A percentile compares a stretch with the other conserved stretches of the same genome.
These are phyloP conservation scores for Macrobrachium nipponense DNA, from an alignment of 1,140 invertebrate species.

Conservation along the genomic window DNA sequence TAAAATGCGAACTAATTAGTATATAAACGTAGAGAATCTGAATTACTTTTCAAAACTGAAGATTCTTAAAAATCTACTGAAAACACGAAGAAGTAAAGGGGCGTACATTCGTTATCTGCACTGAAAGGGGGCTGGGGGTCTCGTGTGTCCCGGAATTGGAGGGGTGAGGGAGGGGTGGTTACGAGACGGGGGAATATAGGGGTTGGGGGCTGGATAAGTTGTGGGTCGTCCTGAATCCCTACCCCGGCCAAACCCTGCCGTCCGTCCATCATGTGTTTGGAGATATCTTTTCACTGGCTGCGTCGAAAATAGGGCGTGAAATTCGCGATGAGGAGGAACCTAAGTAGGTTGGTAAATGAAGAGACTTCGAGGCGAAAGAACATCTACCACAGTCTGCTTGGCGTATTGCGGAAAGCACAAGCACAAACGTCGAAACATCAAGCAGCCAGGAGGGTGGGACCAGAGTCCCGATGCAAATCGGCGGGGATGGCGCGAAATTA, in stretches of 20 bases:
- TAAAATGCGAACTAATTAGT: no score
- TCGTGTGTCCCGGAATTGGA: neutral
- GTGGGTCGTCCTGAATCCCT: neutral
- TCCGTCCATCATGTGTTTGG: no score
- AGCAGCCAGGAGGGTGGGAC: neutral
- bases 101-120: neutral
- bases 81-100: neutral
- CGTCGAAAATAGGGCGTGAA: neutral
- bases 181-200: neutral
- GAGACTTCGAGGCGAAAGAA: no score
- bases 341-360: neutral
- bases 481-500: conserved; percentile 1
- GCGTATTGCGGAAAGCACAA: neutral
- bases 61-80: neutral
- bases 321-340: neutral
- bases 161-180: neutral
- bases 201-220: no score
- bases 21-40: no score
- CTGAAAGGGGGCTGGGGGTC: neutral
- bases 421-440: no score
- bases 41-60: no score
- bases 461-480: neutral
- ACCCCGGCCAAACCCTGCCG: no score
- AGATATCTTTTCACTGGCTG: no score
- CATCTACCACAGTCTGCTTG: no score